These are phyloP conservation scores for Nephrotoma flavescens DNA, from an alignment of 2,888 invertebrate genomes.

Conservation along the genomic window DNA sequence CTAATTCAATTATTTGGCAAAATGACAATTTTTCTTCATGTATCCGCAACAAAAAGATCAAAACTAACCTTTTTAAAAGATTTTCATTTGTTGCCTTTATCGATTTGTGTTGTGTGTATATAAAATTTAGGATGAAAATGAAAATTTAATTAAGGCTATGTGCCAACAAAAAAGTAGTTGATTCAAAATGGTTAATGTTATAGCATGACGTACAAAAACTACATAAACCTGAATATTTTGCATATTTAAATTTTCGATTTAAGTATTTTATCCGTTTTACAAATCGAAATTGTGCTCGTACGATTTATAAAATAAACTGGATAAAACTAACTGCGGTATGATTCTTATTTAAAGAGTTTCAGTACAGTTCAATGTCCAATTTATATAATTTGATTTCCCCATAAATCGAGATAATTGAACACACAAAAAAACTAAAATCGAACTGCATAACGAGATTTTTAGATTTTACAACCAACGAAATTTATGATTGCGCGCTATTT, in stretches of 20 bases:
- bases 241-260: background rate
- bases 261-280: background rate
- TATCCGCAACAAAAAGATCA: background rate
- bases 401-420: background rate
- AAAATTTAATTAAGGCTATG: background rate
- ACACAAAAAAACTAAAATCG: background rate
- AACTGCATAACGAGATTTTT: background rate
- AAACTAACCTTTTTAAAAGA: background rate
- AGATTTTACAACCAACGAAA: background rate
- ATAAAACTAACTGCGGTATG: background rate
- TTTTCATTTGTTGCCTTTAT: background rate
- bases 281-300: background rate
- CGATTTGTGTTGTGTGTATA: background rate
- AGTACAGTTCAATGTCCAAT: background rate
- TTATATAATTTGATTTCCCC: background rate
- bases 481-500: background rate
- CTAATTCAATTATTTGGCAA: background rate
- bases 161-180: background rate
- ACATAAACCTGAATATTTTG: background rate
- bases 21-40: background rate
- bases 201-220: background rate
- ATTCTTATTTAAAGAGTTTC: too few species aligned
- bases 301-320: background rate
- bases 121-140: background rate
- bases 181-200: background rate